phyloP scores from a whole-genome alignment of 2,113 vertebrate species.

The Colossoma macropomum region DNA sequence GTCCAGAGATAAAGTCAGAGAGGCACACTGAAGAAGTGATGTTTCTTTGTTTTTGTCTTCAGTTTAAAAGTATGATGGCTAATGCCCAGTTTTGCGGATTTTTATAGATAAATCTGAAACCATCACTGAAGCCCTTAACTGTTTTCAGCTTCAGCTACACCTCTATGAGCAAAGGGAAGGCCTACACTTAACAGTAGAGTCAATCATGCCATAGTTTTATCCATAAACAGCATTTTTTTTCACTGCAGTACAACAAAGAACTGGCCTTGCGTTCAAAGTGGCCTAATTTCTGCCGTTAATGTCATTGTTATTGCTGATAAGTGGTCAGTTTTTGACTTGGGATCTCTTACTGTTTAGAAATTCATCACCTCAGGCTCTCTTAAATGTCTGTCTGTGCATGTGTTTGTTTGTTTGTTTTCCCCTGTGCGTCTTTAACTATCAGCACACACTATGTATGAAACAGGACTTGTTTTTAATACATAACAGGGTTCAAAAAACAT shows the following conservation, averaged over 20 bases:
- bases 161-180: conserved; percentile 11
- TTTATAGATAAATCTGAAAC: conserved; percentile 45
- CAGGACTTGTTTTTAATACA: neutral
- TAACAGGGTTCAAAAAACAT: neutral
- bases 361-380: conserved; percentile 46
- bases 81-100: conserved; percentile 39
- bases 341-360: conserved; percentile 23
- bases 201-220: conserved; percentile 2
- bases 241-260: neutral
- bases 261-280: conserved; percentile 1
- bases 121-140: conserved; percentile 27
- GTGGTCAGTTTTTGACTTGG: neutral
- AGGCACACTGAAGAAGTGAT: conserved; percentile 36
- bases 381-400: neutral
- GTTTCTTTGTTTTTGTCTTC: conserved; percentile 42
- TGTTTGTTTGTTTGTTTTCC: neutral
- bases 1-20: conserved; percentile 57
- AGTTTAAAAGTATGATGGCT: conserved; percentile 36
- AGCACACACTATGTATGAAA: conserved; percentile 13
- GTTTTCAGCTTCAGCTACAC: conserved; percentile 38
- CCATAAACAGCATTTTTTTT: neutral
- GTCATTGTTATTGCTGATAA: neutral
- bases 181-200: conserved; percentile 8
- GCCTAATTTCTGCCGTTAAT: conserved; percentile 5
- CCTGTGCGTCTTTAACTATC: neutral